Conservation (phyloP, 2,888 invertebrate genomes). For the Dioctria rufipes region DNA sequence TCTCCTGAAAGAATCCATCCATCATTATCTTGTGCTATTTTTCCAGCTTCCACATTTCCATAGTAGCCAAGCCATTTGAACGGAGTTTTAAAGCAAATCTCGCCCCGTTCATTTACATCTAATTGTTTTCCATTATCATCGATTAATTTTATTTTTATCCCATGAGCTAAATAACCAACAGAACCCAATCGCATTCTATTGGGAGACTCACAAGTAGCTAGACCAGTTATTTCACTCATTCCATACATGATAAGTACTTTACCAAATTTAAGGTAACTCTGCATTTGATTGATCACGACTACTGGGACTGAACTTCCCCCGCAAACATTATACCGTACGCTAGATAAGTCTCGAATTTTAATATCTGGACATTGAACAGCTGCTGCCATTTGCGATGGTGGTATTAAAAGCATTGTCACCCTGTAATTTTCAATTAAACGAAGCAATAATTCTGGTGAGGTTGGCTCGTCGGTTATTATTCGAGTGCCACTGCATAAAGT, state of each 20-base stretch:
- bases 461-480: conserved; percentile 65
- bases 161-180: conserved; percentile 65
- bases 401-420: conserved; percentile 63
- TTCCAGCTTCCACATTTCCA: conserved; percentile 66
- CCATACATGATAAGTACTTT: conserved; percentile 66
- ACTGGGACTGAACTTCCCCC: conserved; percentile 65
- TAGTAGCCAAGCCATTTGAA: conserved; percentile 68
- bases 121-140: conserved; percentile 65
- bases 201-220: conserved; percentile 59
- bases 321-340: conserved; percentile 64
- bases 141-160: conserved; percentile 65
- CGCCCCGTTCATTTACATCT: conserved; percentile 66
- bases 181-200: conserved; percentile 59
- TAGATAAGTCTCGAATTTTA: conserved; percentile 62
- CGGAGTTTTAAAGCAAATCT: conserved; percentile 65
- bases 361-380: conserved; percentile 63
- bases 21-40: conserved; percentile 65
- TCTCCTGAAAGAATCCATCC: conserved; percentile 70
- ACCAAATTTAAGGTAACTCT: conserved; percentile 63
- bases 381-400: conserved; percentile 64
- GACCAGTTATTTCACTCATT: conserved; percentile 65
- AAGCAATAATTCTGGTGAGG: conserved; percentile 64
- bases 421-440: conserved; percentile 65
- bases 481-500: conserved; percentile 65
- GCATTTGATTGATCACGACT: conserved; percentile 62